Evolutionary conservation across 1,140 invertebrate genomes (phyloP).

Genomic region (Dufourea novaeangliae): DNA sequence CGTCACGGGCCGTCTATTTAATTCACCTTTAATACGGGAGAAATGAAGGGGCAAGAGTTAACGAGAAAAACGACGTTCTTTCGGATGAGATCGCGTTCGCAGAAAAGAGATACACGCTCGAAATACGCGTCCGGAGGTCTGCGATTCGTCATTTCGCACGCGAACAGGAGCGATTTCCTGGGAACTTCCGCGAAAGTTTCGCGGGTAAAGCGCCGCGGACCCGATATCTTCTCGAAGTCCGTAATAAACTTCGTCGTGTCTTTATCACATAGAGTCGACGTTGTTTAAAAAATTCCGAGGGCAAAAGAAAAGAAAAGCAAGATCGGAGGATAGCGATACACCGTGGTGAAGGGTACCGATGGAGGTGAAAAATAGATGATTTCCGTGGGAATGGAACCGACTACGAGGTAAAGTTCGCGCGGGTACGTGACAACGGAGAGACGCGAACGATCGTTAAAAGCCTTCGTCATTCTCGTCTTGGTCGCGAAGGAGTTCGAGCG

Average conservation of each 20-base stretch:
- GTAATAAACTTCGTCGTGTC: conserved; percentile 27
- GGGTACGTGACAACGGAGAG: conserved; percentile 19
- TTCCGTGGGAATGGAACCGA: not conserved
- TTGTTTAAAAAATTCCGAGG: not conserved
- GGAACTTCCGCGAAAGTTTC: not conserved
- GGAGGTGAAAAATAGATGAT: conserved; percentile 20
- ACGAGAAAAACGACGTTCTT: not conserved
- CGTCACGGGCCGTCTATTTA: conserved; percentile 37
- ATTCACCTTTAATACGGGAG: conserved; percentile 54
- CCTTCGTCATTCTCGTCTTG: too few species aligned
- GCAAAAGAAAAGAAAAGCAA: not conserved
- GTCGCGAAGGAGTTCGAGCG: not conserved
- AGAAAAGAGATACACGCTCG: too few species aligned
- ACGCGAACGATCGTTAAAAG: too few species aligned
- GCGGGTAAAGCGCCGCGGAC: not conserved
- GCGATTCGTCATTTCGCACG: not conserved
- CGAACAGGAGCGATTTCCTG: not conserved
- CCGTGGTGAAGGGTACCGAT: not conserved
- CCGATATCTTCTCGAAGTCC: not conserved
- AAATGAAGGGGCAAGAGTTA: conserved; percentile 23
- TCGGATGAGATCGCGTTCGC: not conserved
- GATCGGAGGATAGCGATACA: not conserved
- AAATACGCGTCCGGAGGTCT: not conserved
- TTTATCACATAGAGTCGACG: not conserved
- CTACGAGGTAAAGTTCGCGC: conserved; percentile 28